These are phyloP conservation scores for Plusia festucae DNA, from an alignment of 2,888 invertebrate genomes.

Conservation along the genomic window DNA sequence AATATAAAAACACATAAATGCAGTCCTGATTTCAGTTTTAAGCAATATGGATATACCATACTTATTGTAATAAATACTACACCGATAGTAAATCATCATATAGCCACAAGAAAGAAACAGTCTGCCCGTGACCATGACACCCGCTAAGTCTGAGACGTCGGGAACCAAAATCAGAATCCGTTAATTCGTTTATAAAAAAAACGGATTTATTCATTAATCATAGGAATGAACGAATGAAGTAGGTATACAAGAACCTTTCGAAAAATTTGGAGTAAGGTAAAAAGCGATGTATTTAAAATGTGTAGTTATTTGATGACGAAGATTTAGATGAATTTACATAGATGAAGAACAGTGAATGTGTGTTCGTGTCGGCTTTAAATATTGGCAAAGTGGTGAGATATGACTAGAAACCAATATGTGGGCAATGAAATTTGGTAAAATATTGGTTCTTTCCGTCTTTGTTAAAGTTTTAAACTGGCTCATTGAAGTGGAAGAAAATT, in stretches of 20 bases:
- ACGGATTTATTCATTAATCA: not conserved
- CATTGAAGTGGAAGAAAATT: not conserved
- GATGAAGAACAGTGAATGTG: constrained; percentile 1
- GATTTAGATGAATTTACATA: not conserved
- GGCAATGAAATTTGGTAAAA: not conserved
- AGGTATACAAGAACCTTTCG: not conserved
- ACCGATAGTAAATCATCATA: not conserved
- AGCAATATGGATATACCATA: not conserved
- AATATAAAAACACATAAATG: too few relatives aligned
- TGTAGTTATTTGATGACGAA: constrained; percentile 4
- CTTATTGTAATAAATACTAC: not conserved
- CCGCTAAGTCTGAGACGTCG: too few relatives aligned
- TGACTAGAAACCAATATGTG: not conserved
- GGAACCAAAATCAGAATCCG: too few relatives aligned
- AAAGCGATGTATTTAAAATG: not conserved
- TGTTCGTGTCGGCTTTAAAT: constrained; percentile 4
- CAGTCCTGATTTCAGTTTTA: not conserved
- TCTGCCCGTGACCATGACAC: too few relatives aligned
- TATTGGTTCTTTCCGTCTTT: not conserved
- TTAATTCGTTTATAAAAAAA: too few relatives aligned
- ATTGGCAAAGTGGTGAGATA: not conserved
- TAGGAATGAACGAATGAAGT: not conserved
- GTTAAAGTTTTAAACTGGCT: not conserved
- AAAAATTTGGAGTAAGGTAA: not conserved
- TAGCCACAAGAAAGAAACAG: not conserved